phyloP scores from a whole-genome alignment of 2,888 invertebrate genomes.

The Drosophila pseudotalamancana region DNA sequence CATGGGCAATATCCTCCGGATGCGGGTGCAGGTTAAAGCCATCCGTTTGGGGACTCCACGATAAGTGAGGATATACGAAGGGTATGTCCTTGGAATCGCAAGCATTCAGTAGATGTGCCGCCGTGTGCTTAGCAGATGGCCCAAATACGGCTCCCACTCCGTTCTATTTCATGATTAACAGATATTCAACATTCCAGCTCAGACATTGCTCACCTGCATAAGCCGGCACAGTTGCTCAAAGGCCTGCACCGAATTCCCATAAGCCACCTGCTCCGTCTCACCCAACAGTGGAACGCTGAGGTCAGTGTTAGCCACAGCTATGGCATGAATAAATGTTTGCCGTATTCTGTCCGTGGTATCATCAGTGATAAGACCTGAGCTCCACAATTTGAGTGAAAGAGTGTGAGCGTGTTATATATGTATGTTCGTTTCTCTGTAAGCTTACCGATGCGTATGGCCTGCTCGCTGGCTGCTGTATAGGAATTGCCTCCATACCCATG shows the following conservation, averaged over 20 bases:
- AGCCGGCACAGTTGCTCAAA: slow-evolving; percentile 85
- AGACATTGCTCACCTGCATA: slow-evolving; percentile 84
- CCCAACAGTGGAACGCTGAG: slow-evolving; percentile 72
- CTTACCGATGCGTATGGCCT: slow-evolving; percentile 64
- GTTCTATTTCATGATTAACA: slow-evolving; percentile 81
- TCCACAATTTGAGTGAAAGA: slow-evolving; percentile 29
- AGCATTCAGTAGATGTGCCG: slow-evolving; percentile 92
- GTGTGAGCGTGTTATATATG: background rate
- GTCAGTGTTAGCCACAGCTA: slow-evolving; percentile 77
- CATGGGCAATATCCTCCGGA: slow-evolving; percentile 86
- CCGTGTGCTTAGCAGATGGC: slow-evolving; percentile 88
- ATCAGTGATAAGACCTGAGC: slow-evolving; percentile 80
- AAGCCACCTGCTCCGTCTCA: slow-evolving; percentile 83
- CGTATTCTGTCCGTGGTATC: slow-evolving; percentile 66
- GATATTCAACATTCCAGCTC: background rate
- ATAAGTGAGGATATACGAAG: slow-evolving; percentile 90
- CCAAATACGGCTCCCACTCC: slow-evolving; percentile 94
- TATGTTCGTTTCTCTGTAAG: background rate
- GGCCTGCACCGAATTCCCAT: slow-evolving; percentile 86
- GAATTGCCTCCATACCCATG: slow-evolving; percentile 43
- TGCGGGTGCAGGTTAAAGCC: slow-evolving; percentile 90
- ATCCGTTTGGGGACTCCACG: slow-evolving; percentile 86
- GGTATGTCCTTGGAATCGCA: slow-evolving; percentile 94
- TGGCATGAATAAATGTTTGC: slow-evolving; percentile 81
- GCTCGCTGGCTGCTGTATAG: slow-evolving; percentile 36